Evolutionary conservation across 2,888 invertebrate genomes (phyloP).

Genomic region (Augiades crinisus): DNA sequence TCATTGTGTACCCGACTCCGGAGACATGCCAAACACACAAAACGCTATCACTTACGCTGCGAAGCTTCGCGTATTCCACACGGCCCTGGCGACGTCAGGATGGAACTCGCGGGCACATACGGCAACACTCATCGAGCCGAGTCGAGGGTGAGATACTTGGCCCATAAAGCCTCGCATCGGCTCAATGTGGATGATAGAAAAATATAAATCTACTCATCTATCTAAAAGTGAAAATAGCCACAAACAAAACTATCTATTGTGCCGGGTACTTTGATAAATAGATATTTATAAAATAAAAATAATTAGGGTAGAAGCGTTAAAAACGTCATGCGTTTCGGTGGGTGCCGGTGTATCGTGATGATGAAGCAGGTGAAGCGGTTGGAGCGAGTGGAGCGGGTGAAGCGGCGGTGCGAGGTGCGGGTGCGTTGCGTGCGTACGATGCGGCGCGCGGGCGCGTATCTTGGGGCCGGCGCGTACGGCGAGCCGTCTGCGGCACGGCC

Average conservation of each 20-base stretch:
- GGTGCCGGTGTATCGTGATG: constrained; percentile 34
- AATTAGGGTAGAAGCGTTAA: constrained; percentile 20
- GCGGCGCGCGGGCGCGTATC: constrained; percentile 65
- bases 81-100: constrained; percentile 46
- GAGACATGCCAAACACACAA: constrained; percentile 82
- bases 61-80: constrained; percentile 60
- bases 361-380: constrained; percentile 50
- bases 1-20: constrained; percentile 98
- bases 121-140: constrained; percentile 49
- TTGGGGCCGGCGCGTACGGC: constrained; percentile 45
- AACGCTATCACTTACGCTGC: constrained; percentile 81
- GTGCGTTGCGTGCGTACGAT: constrained; percentile 37
- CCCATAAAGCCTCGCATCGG: constrained; percentile 40
- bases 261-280: constrained; percentile 9
- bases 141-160: constrained; percentile 38
- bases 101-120: constrained; percentile 48
- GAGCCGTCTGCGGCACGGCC: constrained; percentile 58
- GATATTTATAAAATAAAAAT: constrained; percentile 22
- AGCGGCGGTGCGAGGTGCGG: constrained; percentile 55
- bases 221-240: constrained; percentile 40
- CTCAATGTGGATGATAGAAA: constrained; percentile 64
- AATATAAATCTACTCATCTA: constrained; percentile 59
- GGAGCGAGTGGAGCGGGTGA: constrained; percentile 48
- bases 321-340: constrained; percentile 41
- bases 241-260: constrained; percentile 26